phyloP scores from a whole-genome alignment of 2,888 invertebrate genomes.

The Caenorhabditis wallacei region DNA sequence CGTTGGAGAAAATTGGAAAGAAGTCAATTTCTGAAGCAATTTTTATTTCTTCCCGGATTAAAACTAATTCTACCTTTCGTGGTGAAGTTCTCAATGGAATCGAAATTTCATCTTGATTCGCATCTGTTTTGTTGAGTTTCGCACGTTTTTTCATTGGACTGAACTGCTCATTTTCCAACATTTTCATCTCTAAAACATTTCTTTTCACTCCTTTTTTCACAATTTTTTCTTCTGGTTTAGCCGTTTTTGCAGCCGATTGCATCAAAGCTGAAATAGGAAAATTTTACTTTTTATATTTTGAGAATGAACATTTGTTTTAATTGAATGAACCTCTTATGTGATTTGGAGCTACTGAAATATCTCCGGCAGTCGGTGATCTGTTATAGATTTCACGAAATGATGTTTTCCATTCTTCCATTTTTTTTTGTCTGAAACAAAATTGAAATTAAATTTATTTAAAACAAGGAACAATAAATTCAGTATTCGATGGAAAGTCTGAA shows the following conservation, averaged over 20 bases:
- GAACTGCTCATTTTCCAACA: conserved; percentile 60
- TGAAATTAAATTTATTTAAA: too few species aligned
- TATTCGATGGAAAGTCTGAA: too few species aligned
- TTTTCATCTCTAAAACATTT: conserved; percentile 55
- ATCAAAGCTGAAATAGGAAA: conserved; percentile 22
- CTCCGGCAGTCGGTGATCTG: conserved; percentile 70
- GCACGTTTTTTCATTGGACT: conserved; percentile 61
- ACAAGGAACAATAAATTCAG: too few species aligned
- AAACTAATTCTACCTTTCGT: conserved; percentile 43
- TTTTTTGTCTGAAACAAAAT: conserved; percentile 24
- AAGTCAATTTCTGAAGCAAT: conserved; percentile 14
- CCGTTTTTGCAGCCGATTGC: conserved; percentile 2
- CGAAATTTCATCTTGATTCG: background rate
- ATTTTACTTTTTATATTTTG: background rate
- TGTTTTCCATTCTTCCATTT: conserved; percentile 69
- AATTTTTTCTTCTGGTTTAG: conserved; percentile 11
- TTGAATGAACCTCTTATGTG: conserved; percentile 63
- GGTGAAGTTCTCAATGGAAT: conserved; percentile 28
- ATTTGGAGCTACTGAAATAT: conserved; percentile 66
- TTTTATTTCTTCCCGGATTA: background rate
- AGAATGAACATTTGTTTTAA: background rate
- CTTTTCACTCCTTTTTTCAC: conserved; percentile 47
- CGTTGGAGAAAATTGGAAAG: conserved; percentile 23
- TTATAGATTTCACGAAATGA: conserved; percentile 75
- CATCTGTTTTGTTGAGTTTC: conserved; percentile 14